phyloP scores from a whole-genome alignment of 2,797 vertebrate species.

The Poeciliopsis infans region DNA sequence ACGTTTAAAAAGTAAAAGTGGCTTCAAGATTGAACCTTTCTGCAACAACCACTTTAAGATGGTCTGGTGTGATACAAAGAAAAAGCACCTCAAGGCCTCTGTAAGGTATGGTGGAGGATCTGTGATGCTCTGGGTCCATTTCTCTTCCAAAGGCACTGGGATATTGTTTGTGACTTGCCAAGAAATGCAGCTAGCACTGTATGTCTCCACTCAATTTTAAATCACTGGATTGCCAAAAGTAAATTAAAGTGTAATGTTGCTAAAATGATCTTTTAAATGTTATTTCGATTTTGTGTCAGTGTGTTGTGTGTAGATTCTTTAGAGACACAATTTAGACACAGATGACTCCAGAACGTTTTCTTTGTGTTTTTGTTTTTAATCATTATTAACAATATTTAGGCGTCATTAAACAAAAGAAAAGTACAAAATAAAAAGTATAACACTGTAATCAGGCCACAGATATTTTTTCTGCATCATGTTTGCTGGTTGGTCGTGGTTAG shows the following conservation, averaged over 20 bases:
- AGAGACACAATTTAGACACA: constrained; percentile 1
- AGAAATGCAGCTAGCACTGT: not conserved
- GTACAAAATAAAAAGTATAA: constrained; percentile 61
- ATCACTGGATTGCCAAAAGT: not conserved
- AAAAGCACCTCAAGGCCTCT: not conserved
- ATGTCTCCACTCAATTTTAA: not conserved
- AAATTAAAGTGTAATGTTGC: not conserved
- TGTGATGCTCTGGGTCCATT: not conserved
- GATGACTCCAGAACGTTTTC: constrained; percentile 31
- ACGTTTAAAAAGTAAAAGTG: not conserved
- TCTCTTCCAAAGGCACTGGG: not conserved
- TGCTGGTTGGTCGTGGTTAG: constrained; percentile 69
- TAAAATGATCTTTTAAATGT: not conserved
- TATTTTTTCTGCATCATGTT: constrained; percentile 59
- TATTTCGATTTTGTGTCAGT: not conserved
- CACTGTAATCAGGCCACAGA: constrained; percentile 72
- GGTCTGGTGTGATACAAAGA: not conserved
- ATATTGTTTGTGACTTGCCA: not conserved
- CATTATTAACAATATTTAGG: constrained; percentile 76
- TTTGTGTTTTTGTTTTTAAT: constrained; percentile 70
- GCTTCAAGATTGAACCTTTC: not conserved
- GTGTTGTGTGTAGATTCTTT: not conserved
- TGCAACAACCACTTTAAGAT: not conserved
- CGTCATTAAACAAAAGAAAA: constrained; percentile 65
- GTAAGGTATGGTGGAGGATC: not conserved